Evolutionary conservation across 2,113 vertebrate genomes (phyloP).

Genomic region (Collichthys lucidus): DNA sequence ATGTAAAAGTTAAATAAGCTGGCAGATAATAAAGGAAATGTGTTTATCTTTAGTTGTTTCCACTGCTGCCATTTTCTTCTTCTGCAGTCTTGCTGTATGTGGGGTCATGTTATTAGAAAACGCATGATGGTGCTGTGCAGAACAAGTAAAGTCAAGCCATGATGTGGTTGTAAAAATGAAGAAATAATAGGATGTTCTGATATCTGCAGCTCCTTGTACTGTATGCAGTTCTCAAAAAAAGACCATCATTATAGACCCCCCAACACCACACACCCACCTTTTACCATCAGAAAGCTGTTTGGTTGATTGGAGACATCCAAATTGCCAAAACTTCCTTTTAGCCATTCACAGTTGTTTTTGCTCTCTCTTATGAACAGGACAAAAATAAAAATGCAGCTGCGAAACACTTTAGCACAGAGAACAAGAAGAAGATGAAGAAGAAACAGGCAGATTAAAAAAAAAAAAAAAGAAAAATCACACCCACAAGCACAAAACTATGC

Average conservation of each 20-base stretch:
- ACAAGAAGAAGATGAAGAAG: neutral
- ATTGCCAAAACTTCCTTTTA: slow-evolving; percentile 1
- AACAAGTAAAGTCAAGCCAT: neutral
- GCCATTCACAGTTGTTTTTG: slow-evolving; percentile 11
- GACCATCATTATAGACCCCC: neutral
- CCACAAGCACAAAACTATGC: neutral
- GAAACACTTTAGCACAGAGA: neutral
- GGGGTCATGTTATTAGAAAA: neutral
- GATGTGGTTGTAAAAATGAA: neutral
- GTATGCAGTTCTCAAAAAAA: neutral
- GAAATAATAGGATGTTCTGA: neutral
- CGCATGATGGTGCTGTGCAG: neutral
- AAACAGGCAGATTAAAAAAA: neutral
- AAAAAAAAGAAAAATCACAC: neutral
- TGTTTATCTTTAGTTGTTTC: neutral
- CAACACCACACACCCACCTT: no score
- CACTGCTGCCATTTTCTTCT: neutral
- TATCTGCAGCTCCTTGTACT: neutral
- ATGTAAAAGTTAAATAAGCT: neutral
- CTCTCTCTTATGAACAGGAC: neutral
- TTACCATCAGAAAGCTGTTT: neutral
- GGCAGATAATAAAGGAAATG: neutral
- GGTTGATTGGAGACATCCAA: slow-evolving; percentile 17
- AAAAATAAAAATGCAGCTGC: slow-evolving; percentile 14
- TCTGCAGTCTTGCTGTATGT: neutral